Base-by-base conservation (phyloP, 2,888 invertebrate genomes). In the Limnephilus auricula region DNA sequence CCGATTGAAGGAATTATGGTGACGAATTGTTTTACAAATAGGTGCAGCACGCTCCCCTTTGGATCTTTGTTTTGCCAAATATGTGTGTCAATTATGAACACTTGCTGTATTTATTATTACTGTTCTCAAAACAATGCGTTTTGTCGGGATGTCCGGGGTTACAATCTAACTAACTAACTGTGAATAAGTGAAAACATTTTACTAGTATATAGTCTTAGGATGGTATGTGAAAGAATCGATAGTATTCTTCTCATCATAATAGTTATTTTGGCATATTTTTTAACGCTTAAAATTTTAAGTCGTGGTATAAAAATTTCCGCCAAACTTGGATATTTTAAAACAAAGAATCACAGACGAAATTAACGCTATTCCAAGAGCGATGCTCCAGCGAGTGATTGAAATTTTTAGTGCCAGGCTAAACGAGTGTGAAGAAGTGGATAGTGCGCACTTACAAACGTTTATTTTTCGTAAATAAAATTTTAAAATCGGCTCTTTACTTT, bases 1-100 rank as follows among this genome's bases (percentile, higher is more conserved):
- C 85, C 89, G 89, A 92, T 92, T 93, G 92, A 92, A 79, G 83
- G 93, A 93, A 92, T 92, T 92, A 93, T 91, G 93, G 91, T 92
- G 93, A 93, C 91, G 91, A 82, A 93, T 93, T 91, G 92, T 90
- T 92, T 92, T 93, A 93, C 91, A 90, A 82, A n/a, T n/a, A 65
- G 65, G 91, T 50, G 32, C 50, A 87, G 89, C 92, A 89, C 91
- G 91, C 92, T 90, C 91, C 89, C 30, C 65, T 65, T 90, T 13
- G 37, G 34, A 32, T 50, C 65, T 65, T 89, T 89, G 79, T 89
- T 89, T 89, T n/a, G 65, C 79, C n/a, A 13, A 82, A 31, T 82
- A 80, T 40, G 37, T 89, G 82, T 82, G 89, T 79, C 89, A 89
- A 79, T 79, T 89, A 32, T 50, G 40, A 65, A 45, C 37, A 12